Evolutionary conservation across 2,113 vertebrate species (phyloP).

Genomic region (Serinus canaria): DNA sequence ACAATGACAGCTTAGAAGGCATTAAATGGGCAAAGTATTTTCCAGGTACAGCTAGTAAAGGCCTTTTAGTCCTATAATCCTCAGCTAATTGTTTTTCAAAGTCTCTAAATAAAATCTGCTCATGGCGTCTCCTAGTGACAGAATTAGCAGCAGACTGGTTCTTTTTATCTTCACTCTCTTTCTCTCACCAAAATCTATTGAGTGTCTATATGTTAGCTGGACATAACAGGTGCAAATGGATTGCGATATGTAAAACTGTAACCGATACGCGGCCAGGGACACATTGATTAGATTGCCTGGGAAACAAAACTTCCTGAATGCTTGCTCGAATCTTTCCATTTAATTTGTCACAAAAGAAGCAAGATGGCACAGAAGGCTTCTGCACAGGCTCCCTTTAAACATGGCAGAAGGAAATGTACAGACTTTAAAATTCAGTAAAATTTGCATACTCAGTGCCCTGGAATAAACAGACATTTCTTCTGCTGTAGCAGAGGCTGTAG

Average conservation of each 20-base stretch:
- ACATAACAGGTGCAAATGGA: conserved; percentile 78
- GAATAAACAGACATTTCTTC: conserved; percentile 2
- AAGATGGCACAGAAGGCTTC: conserved; percentile 54
- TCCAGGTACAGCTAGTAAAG: conserved; percentile 86
- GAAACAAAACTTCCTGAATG: conserved; percentile 75
- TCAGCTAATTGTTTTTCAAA: conserved; percentile 87
- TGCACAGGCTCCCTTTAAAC: neutral
- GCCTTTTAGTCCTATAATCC: conserved; percentile 90
- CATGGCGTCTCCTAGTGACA: conserved; percentile 79
- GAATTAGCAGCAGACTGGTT: conserved; percentile 72
- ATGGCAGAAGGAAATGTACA: neutral
- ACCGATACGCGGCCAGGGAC: conserved; percentile 70
- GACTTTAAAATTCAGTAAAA: conserved; percentile 8
- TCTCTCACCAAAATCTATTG: conserved; percentile 61
- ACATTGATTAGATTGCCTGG: conserved; percentile 74
- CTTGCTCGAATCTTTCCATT: conserved; percentile 74
- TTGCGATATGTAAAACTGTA: conserved; percentile 76
- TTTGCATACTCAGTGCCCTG: neutral
- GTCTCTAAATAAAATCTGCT: conserved; percentile 82
- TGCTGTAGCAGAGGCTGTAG: neutral
- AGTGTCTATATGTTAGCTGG: conserved; percentile 67
- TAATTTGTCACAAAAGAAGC: conserved; percentile 74
- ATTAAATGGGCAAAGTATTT: conserved; percentile 89
- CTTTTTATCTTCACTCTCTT: conserved; percentile 73
- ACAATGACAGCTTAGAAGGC: conserved; percentile 90